These are phyloP conservation scores for Micropoecilia bifurca DNA, from an alignment of 2,797 vertebrate genomes.

Conservation along the genomic window DNA sequence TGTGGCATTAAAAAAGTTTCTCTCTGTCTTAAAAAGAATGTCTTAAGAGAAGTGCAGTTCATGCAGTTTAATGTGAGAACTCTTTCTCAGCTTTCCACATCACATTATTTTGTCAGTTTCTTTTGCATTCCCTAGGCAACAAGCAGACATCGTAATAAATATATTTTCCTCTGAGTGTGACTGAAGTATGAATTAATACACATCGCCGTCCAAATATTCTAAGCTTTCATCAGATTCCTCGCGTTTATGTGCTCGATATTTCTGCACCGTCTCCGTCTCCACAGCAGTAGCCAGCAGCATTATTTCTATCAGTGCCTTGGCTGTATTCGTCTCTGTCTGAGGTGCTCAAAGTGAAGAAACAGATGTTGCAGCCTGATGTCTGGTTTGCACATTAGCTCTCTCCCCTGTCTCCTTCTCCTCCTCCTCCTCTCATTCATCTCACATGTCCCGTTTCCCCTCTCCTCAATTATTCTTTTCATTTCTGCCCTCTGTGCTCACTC, in stretches of 20 bases:
- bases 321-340: constrained; percentile 32
- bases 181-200: constrained; percentile 17
- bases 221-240: constrained; percentile 6
- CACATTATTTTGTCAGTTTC: constrained; percentile 20
- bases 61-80: constrained; percentile 44
- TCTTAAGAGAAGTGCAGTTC: constrained; percentile 35
- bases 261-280: constrained; percentile 17
- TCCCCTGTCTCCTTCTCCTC: constrained; percentile 21
- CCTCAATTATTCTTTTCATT: constrained; percentile 35
- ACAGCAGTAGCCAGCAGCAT: constrained; percentile 4
- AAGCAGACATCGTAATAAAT: constrained; percentile 1
- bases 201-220: constrained; percentile 2
- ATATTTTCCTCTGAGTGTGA: constrained; percentile 30
- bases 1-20: constrained; percentile 19
- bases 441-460: constrained; percentile 22
- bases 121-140: constrained; percentile 3
- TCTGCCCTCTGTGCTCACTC: constrained; percentile 18
- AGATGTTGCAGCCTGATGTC: constrained; percentile 53
- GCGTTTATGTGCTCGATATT: constrained; percentile 11
- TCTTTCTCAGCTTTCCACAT: constrained; percentile 15
- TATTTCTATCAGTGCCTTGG: constrained; percentile 12
- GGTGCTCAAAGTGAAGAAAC: constrained; percentile 43
- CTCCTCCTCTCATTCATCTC: constrained; percentile 9
- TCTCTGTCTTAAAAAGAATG: constrained; percentile 27
- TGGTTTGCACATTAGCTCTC: constrained; percentile 53